Evolutionary conservation across 2,113 vertebrate species (phyloP), one percentile per base, ranked within the genome.

Genomic region (Apteryx mantelli): DNA sequence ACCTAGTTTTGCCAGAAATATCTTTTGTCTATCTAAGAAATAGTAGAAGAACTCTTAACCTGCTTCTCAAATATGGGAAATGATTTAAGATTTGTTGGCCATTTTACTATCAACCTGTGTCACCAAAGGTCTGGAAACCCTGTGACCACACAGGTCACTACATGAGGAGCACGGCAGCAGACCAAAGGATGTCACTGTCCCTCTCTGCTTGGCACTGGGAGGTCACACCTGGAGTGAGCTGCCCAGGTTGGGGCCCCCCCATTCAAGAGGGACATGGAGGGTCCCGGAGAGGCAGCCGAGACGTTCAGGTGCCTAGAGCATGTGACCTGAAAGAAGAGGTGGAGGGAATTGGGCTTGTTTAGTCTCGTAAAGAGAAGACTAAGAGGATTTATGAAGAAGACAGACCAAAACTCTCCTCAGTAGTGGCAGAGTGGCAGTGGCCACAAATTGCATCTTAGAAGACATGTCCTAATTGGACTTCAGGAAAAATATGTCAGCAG

Each of bases 1-100:
- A 98, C 96, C 96, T 98, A 94, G 94, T 96, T 96, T 84, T 97
- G 95, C 96, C 97, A 98, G 97, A 97, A 98, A 97, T 97, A 97
- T 97, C 93, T 94, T 98, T 98, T 98, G 95, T 97, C 97, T 98
- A 60, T 86, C 93, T 97, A 94, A 97, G 93, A 94, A 97, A 96
- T 60, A 97, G 95, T 91, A 95, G 78, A 89, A 89, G 93, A 95
- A 85, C 71, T 93, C 94, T 83, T 96, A 98, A 98, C 97, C 98
- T 96, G 64, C 42, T 94, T 90, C 77, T 88, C 53, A 44, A 32
- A 1, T 7, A 32, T 3, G 85, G 44, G 24, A 50, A 77, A 53
- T 4, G 19, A 4, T 80, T 80, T 75, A 56, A 61, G 63, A 66
- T 61, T 26, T 30, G 2, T 30, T n/a, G 32, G 3, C 25, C 2